Conservation (phyloP, 2,113 vertebrate species). For the Phalacrocorax aristotelis region DNA sequence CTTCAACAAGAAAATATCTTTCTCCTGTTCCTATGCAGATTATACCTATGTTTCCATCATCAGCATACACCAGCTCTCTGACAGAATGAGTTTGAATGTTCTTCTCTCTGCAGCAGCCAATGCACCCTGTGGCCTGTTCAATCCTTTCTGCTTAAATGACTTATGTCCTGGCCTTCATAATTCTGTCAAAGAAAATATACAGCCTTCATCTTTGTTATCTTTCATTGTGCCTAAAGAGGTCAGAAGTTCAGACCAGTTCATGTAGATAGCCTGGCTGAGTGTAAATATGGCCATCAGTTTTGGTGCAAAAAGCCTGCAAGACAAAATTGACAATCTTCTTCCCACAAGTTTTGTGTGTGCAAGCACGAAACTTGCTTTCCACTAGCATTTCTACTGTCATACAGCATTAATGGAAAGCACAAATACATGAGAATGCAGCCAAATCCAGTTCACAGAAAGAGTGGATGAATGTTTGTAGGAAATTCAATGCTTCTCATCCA, state of each 20-base stretch:
- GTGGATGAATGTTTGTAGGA: constrained; percentile 42
- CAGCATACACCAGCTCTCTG: not conserved
- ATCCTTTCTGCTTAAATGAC: constrained; percentile 53
- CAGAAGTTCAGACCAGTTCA: constrained; percentile 58
- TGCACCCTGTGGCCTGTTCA: not conserved
- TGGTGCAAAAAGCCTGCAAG: constrained; percentile 13
- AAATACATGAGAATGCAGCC: not conserved
- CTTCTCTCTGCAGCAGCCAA: not conserved
- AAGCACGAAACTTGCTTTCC: constrained; percentile 37
- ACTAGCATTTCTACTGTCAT: not conserved
- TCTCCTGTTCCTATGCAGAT: constrained; percentile 28
- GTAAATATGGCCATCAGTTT: constrained; percentile 56
- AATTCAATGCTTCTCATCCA: constrained; percentile 58
- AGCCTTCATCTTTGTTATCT: constrained; percentile 68
- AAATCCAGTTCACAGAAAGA: not conserved
- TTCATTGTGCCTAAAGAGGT: constrained; percentile 68
- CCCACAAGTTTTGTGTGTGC: constrained; percentile 52
- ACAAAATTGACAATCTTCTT: constrained; percentile 54
- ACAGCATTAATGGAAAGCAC: not conserved
- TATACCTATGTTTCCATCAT: not conserved
- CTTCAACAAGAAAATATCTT: not conserved
- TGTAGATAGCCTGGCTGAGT: constrained; percentile 44
- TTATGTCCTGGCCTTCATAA: constrained; percentile 64
- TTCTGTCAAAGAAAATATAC: constrained; percentile 65
- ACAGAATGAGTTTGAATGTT: not conserved